Evolutionary conservation across 2,888 invertebrate species (phyloP).

Genomic region (Folsomia candida): DNA sequence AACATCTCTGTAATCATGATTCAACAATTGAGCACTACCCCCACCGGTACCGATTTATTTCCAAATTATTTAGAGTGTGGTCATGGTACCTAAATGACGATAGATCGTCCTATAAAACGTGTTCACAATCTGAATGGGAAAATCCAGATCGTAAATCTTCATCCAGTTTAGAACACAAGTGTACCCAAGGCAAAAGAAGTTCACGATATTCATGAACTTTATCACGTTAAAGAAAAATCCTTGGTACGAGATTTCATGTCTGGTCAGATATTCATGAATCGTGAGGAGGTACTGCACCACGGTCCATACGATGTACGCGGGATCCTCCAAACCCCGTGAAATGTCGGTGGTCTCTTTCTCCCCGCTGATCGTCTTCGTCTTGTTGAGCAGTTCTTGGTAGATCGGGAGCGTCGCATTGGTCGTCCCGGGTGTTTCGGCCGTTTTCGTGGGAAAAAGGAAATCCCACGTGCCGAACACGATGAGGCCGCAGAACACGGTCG

Average conservation of each 20-base stretch:
- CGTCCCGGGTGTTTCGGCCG: not conserved
- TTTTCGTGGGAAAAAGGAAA: constrained; percentile 10
- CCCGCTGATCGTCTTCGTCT: not conserved
- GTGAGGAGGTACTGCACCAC: constrained; percentile 8
- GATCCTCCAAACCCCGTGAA: not conserved
- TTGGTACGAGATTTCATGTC: constrained; percentile 16
- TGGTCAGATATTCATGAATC: constrained; percentile 12
- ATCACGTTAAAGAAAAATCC: constrained; percentile 15
- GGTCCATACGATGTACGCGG: not conserved
- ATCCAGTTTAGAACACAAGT: constrained; percentile 9
- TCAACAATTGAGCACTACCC: too few relatives aligned
- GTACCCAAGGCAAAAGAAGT: constrained; percentile 17
- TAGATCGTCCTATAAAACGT: constrained; percentile 3
- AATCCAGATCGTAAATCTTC: constrained; percentile 18
- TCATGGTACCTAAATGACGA: not conserved
- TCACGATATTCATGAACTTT: constrained; percentile 21
- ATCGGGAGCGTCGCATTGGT: not conserved
- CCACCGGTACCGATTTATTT: too few relatives aligned
- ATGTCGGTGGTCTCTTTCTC: not conserved
- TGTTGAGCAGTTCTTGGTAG: too few relatives aligned
- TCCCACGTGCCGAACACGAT: constrained; percentile 6
- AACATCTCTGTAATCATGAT: too few relatives aligned
- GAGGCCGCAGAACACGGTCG: constrained; percentile 17
- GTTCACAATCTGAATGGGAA: constrained; percentile 18
- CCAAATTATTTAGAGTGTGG: too few relatives aligned